Percentiles rank a stretch among this genome's conserved stretches.
Conservation (phyloP, 2,888 invertebrate species). For the Congeria kusceri region DNA sequence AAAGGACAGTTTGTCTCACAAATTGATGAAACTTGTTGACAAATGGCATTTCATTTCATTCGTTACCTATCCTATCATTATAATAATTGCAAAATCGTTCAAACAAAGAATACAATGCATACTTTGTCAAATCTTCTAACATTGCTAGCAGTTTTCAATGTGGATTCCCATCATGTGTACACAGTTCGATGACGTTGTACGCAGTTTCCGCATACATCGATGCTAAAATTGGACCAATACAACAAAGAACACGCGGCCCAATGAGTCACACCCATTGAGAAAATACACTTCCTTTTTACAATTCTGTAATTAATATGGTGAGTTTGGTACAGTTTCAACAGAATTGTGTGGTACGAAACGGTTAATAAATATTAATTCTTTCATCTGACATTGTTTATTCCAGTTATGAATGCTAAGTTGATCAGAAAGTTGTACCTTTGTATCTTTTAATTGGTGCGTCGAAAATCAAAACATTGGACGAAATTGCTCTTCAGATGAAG, state of each 20-base stretch:
- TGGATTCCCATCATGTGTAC: conserved; percentile 55
- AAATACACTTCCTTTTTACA: conserved; percentile 33
- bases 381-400: too few species aligned
- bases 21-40: neutral
- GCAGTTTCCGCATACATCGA: conserved; percentile 43
- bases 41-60: neutral
- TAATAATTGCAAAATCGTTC: neutral
- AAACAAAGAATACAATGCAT: neutral
- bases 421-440: neutral
- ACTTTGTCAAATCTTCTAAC: neutral
- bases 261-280: conserved; percentile 33
- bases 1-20: neutral
- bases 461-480: conserved; percentile 41
- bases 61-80: too few species aligned
- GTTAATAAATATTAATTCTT: too few species aligned
- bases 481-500: conserved; percentile 13
- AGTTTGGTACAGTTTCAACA: too few species aligned
- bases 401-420: conserved; percentile 2
- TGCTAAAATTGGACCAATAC: conserved; percentile 64
- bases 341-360: too few species aligned
- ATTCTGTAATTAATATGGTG: neutral
- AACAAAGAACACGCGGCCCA: conserved; percentile 78
- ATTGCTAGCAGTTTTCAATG: conserved; percentile 27
- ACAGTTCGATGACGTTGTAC: conserved; percentile 51
- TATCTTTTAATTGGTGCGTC: neutral